A percentile compares a stretch with the other conserved stretches of the same genome.
Conservation (phyloP, 2,797 vertebrate species). For the Sebastes kiyomatsui region DNA sequence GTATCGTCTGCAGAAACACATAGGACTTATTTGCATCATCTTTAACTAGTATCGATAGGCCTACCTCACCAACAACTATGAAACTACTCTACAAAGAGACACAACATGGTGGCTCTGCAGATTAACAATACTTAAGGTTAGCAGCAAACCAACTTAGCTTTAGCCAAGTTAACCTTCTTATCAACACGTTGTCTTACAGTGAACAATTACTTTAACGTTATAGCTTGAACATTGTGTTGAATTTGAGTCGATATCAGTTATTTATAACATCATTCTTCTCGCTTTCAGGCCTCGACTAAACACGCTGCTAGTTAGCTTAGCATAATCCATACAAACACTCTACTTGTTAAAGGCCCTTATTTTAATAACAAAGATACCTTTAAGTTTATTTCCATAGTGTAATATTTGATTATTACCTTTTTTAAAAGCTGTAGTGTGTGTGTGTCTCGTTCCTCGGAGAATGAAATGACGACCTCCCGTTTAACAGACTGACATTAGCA, state of each 20-base stretch:
- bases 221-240: fast-evolving
- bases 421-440: neutral
- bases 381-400: fast-evolving
- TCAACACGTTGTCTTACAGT: fast-evolving
- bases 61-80: neutral
- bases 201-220: neutral
- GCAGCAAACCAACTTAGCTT: neutral
- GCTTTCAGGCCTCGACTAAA: neutral
- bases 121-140: neutral
- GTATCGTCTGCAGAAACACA: neutral
- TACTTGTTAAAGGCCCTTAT: neutral
- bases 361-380: fast-evolving
- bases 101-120: neutral
- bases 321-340: neutral
- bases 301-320: neutral
- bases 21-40: fast-evolving
- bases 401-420: slow-evolving; percentile 34
- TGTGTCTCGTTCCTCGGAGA: neutral
- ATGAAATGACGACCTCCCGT: slow-evolving; percentile 41
- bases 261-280: neutral
- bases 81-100: neutral
- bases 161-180: neutral
- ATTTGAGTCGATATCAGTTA: neutral
- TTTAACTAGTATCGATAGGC: no score
- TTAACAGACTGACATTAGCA: neutral